Evolutionary conservation across 2,888 invertebrate genomes (phyloP).

Genomic region (Drosophila putrida): DNA sequence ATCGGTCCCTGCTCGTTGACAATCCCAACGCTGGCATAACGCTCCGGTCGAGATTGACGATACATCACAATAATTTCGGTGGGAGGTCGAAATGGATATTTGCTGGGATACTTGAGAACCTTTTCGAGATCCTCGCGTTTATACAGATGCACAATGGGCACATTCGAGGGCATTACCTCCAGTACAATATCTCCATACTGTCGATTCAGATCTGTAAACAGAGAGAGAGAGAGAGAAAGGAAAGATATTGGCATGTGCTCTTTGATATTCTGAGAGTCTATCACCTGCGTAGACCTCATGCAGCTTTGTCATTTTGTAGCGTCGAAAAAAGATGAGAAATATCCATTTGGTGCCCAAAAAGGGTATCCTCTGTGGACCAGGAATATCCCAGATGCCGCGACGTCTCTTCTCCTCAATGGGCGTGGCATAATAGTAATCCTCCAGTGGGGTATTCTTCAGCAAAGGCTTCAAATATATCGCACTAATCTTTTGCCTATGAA

Average conservation of each 20-base stretch:
- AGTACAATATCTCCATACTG: conserved; percentile 92
- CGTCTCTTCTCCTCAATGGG: conserved; percentile 58
- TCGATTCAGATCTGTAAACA: conserved; percentile 88
- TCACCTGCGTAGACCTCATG: conserved; percentile 93
- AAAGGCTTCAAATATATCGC: conserved; percentile 74
- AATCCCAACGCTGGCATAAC: conserved; percentile 93
- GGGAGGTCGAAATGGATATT: conserved; percentile 92
- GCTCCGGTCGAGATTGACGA: conserved; percentile 90
- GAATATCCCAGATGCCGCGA: conserved; percentile 86
- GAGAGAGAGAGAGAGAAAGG: background rate
- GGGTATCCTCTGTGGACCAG: conserved; percentile 91
- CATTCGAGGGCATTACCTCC: conserved; percentile 91
- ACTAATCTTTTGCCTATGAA: conserved; percentile 75
- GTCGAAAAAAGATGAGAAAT: conserved; percentile 87
- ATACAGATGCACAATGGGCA: conserved; percentile 90
- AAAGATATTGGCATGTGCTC: conserved; percentile 22
- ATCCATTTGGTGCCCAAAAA: conserved; percentile 93
- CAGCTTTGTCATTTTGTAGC: conserved; percentile 90
- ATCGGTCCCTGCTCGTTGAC: conserved; percentile 94
- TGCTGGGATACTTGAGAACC: conserved; percentile 90
- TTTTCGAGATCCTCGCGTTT: conserved; percentile 90
- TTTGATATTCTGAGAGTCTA: conserved; percentile 30
- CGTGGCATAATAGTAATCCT: conserved; percentile 76
- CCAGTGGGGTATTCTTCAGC: conserved; percentile 66
- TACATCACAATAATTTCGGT: conserved; percentile 93